Percentiles rank a stretch among this genome's conserved stretches.
phyloP scores from a whole-genome alignment of 2,113 vertebrate genomes.

The Triplophysa rosa region DNA sequence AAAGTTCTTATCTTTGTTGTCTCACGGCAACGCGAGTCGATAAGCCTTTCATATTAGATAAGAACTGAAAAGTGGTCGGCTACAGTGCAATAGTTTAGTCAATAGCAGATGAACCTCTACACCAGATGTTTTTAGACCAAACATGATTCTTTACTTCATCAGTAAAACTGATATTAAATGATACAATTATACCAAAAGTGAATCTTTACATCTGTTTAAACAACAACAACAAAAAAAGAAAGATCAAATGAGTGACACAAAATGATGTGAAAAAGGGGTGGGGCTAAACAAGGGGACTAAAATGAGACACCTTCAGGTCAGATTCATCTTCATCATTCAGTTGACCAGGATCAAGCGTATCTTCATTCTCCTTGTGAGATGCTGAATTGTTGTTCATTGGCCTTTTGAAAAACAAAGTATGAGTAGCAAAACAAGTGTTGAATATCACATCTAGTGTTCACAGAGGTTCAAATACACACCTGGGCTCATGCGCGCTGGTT shows the following conservation, averaged over 20 bases:
- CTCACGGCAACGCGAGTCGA: not conserved
- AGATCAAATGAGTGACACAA: not conserved
- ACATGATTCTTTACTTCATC: not conserved
- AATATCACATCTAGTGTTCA: not conserved
- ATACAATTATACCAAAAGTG: not conserved
- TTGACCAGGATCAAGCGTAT: not conserved
- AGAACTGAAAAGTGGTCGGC: not conserved
- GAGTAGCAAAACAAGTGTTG: not conserved
- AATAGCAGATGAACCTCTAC: not conserved
- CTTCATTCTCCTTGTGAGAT: not conserved
- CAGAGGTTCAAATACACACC: constrained; percentile 43
- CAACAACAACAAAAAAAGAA: too few relatives aligned
- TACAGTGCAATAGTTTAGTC: not conserved
- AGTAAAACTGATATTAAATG: not conserved
- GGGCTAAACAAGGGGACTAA: constrained; percentile 41
- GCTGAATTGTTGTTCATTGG: constrained; percentile 1
- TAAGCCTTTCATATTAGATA: not conserved
- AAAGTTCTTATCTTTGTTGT: not conserved
- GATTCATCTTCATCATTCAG: constrained; percentile 1
- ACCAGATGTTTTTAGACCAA: not conserved
- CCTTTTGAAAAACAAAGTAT: not conserved
- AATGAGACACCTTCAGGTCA: constrained; percentile 33
- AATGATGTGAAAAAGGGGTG: not conserved
- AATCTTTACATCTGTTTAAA: not conserved
- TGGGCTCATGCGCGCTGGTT: constrained; percentile 48